Evolutionary conservation across 35 echinoderm and acorn worm genomes (phyloP).

Genomic region (Ophiothrix spiculata): DNA sequence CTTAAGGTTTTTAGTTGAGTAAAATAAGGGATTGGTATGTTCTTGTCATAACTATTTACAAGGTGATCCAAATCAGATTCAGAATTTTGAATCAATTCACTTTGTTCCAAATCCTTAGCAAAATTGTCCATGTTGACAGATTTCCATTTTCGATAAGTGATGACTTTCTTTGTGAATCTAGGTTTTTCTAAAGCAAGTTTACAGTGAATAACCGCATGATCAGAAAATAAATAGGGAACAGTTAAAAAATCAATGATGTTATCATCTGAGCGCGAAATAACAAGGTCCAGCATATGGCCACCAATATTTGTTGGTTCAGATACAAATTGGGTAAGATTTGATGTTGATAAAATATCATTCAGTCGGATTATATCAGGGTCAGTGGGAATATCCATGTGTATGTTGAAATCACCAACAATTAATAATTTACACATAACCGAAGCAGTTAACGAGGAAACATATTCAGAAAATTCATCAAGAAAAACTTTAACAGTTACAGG

Average conservation of each 20-base stretch:
- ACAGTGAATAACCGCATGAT: slow-evolving; percentile 18
- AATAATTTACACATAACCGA: slow-evolving; percentile 13
- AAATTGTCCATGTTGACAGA: neutral
- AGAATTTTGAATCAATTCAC: slow-evolving; percentile 14
- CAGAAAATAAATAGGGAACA: slow-evolving; percentile 6
- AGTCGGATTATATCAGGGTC: neutral
- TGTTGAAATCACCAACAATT: no score
- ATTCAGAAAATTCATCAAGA: slow-evolving; percentile 34
- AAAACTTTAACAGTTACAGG: neutral
- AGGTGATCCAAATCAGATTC: neutral
- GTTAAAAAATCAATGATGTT: neutral
- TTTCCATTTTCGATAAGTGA: slow-evolving; percentile 10
- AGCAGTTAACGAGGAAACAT: slow-evolving; percentile 16
- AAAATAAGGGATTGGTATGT: no score
- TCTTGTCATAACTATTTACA: neutral
- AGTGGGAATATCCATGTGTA: slow-evolving; percentile 7
- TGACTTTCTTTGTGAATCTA: slow-evolving; percentile 5
- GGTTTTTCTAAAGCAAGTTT: neutral
- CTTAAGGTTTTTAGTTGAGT: no score
- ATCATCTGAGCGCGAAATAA: slow-evolving; percentile 14
- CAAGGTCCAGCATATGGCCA: slow-evolving; percentile 20
- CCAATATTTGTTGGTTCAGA: slow-evolving; percentile 7
- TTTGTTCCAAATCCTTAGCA: neutral
- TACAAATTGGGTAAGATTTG: slow-evolving; percentile 22
- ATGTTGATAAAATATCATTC: slow-evolving; percentile 1